Evolutionary conservation across 2,113 vertebrate species (phyloP).

Genomic region (Rhabdomys dilectus): DNA sequence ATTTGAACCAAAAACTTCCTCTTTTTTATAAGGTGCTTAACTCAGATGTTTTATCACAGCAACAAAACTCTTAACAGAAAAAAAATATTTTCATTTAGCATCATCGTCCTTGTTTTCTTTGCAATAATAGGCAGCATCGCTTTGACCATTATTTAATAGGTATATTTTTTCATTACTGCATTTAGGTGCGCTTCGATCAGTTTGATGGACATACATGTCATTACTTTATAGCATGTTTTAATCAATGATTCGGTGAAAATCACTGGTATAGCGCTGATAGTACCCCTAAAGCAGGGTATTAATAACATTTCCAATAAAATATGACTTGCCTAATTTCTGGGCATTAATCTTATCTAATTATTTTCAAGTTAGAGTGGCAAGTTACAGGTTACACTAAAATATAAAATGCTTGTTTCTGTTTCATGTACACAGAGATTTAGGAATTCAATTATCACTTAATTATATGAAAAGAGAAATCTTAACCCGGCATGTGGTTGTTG

Average conservation of each 20-base stretch:
- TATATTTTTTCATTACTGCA: not conserved
- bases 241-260: not conserved
- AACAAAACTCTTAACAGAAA: not conserved
- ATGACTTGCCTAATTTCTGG: not conserved
- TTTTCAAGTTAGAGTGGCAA: not conserved
- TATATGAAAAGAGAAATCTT: slow-evolving; percentile 15
- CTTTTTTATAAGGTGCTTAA: not conserved
- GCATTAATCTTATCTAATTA: not conserved
- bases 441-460: slow-evolving; percentile 25
- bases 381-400: not conserved
- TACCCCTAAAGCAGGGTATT: not conserved
- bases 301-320: slow-evolving; percentile 31
- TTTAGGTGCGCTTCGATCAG: not conserved
- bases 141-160: not conserved
- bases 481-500: not conserved
- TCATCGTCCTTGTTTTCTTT: not conserved
- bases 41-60: not conserved
- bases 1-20: not conserved
- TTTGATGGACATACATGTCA: not conserved
- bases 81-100: not conserved
- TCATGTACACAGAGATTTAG: slow-evolving; percentile 15
- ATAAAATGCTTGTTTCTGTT: slow-evolving; percentile 20
- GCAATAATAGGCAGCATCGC: not conserved
- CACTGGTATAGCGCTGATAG: not conserved
- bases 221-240: not conserved